Evolutionary conservation across 2,113 vertebrate species (phyloP), one percentile per base, ranked within the genome.

Genomic region (Lepisosteus osseus): DNA sequence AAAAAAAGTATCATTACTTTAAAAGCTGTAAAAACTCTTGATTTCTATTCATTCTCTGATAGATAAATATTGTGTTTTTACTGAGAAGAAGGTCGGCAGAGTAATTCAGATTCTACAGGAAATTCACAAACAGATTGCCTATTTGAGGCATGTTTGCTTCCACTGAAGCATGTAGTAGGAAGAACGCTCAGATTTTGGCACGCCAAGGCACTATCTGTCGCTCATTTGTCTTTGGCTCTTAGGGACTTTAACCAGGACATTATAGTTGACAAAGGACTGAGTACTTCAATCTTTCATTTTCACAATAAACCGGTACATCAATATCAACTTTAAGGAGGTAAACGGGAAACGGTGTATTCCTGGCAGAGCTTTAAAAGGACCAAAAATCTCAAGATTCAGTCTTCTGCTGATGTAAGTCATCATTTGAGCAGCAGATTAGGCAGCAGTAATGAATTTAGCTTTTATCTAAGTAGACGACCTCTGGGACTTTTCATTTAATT

Each of bases 131-230:
- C 44, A 59, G 54, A 72, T 54, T 6, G 57, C n/a, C 13, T 67
- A 43, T 68, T 73, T 68, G 66, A 69, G 64, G 66, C 14, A 11
- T 67, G 15, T 41, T 57, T 43, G 43, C 45, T 59, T 29, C n/a
- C 44, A 59, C 67, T 74, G 72, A 68, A 67, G 59, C 72, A 43
- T 42, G 15, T 44, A 57, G 56, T 43, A 68, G 43, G 72, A 54
- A 62, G 56, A 29, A 15, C 42, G 44, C 17, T 61, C 44, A 14
- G 67, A 64, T 13, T 47, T 13, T 7, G 29, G 66, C 56, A 41
- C 42, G 41, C 42, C 47, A 5, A 11, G 59, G 59, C 59, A 29
- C 2, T 29, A 29, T 61, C 17, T 11, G 13, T 61, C 6, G 7
- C 14, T 29, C 7, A 13, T 61, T 61, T 5, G 7, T 29, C 47